Evolutionary conservation across 2,888 invertebrate genomes (phyloP).

Genomic region (Allacma fusca): DNA sequence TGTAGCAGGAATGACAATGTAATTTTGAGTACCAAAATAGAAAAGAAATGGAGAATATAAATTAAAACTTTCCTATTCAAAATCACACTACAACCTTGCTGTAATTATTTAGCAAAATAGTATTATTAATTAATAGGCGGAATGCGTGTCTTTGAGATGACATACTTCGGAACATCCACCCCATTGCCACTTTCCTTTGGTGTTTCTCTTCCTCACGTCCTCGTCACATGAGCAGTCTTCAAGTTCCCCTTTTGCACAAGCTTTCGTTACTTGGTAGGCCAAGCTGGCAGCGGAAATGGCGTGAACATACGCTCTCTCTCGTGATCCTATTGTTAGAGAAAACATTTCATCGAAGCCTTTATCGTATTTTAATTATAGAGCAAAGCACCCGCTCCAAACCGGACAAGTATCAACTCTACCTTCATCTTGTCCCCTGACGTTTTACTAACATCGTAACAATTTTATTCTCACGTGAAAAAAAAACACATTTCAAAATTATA

Average conservation of each 20-base stretch:
- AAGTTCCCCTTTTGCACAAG: constrained; percentile 85
- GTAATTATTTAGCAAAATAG: too few species aligned
- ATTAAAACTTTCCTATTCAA: too few species aligned
- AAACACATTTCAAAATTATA: constrained; percentile 3
- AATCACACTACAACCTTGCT: too few species aligned
- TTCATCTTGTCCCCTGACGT: neutral
- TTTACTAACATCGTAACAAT: neutral
- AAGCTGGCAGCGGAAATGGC: constrained; percentile 89
- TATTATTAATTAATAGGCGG: too few species aligned
- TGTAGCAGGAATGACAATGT: too few species aligned
- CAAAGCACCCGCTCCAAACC: neutral
- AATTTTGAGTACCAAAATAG: too few species aligned
- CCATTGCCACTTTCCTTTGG: constrained; percentile 87
- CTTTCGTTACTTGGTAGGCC: constrained; percentile 85
- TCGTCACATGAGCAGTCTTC: constrained; percentile 89
- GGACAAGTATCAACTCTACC: neutral
- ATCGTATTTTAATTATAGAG: constrained; percentile 3
- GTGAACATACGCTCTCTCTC: constrained; percentile 89
- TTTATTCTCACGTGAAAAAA: constrained; percentile 6
- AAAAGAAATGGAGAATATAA: too few species aligned
- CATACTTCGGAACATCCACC: constrained; percentile 88
- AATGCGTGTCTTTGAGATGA: neutral
- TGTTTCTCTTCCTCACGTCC: constrained; percentile 74
- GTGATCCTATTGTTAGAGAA: constrained; percentile 73
- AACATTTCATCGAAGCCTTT: neutral